Evolutionary conservation across 2,888 invertebrate species (phyloP), one percentile per base, ranked within the genome.

Genomic region (Trichopria drosophilae): DNA sequence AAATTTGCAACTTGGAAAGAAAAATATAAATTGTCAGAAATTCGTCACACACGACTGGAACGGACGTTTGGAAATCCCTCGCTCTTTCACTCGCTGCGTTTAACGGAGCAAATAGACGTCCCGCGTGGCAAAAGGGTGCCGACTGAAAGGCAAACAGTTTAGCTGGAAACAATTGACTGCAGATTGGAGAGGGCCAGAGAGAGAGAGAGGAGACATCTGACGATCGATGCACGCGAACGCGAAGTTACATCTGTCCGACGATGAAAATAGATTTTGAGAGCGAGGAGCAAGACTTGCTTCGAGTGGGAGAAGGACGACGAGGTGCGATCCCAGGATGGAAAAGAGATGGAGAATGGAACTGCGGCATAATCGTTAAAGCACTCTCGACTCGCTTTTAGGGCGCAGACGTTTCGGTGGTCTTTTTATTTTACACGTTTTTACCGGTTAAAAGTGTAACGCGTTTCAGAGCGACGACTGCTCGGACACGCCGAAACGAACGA

Each of bases 81-180:
- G 51, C 58, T 58, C 64, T 57, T 59, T 55, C 55, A 55, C 65
- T 59, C 62, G 60, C 54, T 62, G 62, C 67, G 66, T 68, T 71
- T 66, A 71, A 63, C 68, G 67, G 69, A 67, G 68, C 68, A 71
- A 71, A 71, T 65, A 71, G 67, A 67, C 65, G 67, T 56, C 64
- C 65, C 61, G 64, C 64, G 61, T 48, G 51, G 68, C 65, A 67
- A 69, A 71, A 72, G 72, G 72, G 71, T 69, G 70, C 69, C 69
- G 73, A 71, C 72, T 72, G 72, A 72, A 75, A 73, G 71, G 73
- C 73, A 75, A 75, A 75, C 75, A 75, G 73, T 75, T 75, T 75
- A 75, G 73, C 72, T 75, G 75, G 73, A 74, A 74, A 75, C 75
- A 75, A 75, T 75, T 75, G 75, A 73, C 73, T 75, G 75, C 72